Evolutionary conservation across 2,113 vertebrate species (phyloP), one percentile per base, ranked within the genome.

Genomic region (Cyanoderma ruficeps): DNA sequence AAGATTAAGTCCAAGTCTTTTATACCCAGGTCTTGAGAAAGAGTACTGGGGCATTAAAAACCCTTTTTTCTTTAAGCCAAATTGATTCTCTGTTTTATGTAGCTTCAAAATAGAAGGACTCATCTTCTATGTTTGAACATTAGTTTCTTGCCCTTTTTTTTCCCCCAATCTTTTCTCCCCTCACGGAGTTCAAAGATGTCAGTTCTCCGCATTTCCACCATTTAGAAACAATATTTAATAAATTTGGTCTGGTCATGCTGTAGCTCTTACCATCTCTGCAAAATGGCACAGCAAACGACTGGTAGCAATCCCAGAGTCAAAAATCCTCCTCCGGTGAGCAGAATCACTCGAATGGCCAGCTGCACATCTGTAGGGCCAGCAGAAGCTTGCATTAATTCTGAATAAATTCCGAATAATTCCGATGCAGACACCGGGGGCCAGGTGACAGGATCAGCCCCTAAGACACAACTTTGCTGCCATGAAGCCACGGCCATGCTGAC

Each of bases 221-320:
- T 50, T 91, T 68, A 56, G 19, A 21, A 52, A 49, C 35, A 67
- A 7, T 2, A 59, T 11, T n/a, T 49, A 19, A 28, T 30, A 44
- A 44, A 24, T 35, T 21, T 18, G 17, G 5, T 37, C 60, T 69
- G 42, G 33, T 57, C 10, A 22, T 19, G 15, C 19, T 39, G 70
- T 41, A 82, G 71, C 22, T 5, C 97, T 83, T 97, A 98, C 98
- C 97, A 97, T 46, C 39, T 97, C 83, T 65, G 79, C 21, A 94
- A 86, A 85, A 77, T 0, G 21, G 28, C 44, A 70, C 33, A 95
- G 87, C 94, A 98, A 79, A 22, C 97, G 39, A 97, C 11, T 6
- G 94, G 95, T 6, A 98, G 60, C 37, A 81, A 59, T 21, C 68
- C 97, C 65, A 98, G 28, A 68, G 70, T 4, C 24, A 98, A 5